Percentiles rank a stretch among this genome's conserved stretches.
Evolutionary conservation across 92 coral and sea anemone genomes (phyloP).

Genomic region (Scolanthus callimorphus): DNA sequence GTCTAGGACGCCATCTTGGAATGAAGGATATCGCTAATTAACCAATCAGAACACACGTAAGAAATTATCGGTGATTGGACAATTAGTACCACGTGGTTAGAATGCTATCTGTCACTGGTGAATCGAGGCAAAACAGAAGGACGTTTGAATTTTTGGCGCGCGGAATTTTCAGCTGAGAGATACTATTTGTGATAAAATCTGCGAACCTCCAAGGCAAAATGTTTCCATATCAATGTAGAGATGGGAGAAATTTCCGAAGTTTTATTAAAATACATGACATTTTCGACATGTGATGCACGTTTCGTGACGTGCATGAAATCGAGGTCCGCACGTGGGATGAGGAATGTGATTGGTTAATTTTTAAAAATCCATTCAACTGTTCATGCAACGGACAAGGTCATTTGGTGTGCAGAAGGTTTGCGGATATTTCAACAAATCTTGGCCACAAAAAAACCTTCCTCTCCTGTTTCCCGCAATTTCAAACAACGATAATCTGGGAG

Average conservation of each 20-base stretch:
- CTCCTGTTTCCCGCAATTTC: neutral
- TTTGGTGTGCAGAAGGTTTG: neutral
- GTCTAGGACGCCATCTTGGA: constrained; percentile 58
- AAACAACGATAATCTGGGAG: neutral
- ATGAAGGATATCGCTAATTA: constrained; percentile 9
- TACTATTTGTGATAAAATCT: no score
- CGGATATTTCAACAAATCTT: neutral
- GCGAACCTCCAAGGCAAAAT: no score
- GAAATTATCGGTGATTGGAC: constrained; percentile 32
- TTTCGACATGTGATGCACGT: no score
- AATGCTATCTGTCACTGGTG: constrained; percentile 18
- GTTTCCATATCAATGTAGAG: no score
- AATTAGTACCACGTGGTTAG: constrained; percentile 16
- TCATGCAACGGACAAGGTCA: constrained; percentile 5
- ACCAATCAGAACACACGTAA: constrained; percentile 34
- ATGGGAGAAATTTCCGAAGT: no score
- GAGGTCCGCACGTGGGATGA: constrained; percentile 12
- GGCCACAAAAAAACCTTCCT: neutral
- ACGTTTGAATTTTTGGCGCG: constrained; percentile 53
- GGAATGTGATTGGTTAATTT: constrained; percentile 49
- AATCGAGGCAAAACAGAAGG: neutral
- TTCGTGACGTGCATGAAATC: constrained; percentile 11
- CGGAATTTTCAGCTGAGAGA: no score
- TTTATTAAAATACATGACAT: no score
- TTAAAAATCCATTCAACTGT: constrained; percentile 6